phyloP scores from a whole-genome alignment of 2,113 vertebrate species.

The Notechis scutatus region DNA sequence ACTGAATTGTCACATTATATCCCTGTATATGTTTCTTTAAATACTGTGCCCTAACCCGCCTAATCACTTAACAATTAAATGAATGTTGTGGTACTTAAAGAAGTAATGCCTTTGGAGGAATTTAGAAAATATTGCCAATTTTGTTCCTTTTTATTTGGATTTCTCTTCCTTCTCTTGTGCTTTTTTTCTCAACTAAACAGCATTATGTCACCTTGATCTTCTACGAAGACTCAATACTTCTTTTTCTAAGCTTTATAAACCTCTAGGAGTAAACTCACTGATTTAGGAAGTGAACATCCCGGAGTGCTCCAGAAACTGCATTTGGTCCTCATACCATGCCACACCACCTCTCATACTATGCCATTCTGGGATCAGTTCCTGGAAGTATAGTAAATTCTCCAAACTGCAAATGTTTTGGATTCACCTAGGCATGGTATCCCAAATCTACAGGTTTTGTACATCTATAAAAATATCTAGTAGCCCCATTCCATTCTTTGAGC shows the following conservation, averaged over 20 bases:
- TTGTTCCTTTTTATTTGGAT: neutral
- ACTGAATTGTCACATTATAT: neutral
- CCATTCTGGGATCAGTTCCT: neutral
- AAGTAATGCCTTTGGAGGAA: neutral
- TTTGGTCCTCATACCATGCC: neutral
- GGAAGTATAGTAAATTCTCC: neutral
- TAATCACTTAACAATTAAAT: slow-evolving; percentile 27
- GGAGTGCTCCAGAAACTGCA: neutral
- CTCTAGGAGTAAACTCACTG: neutral
- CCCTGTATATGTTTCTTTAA: neutral
- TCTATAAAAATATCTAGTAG: neutral
- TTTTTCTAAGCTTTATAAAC: neutral
- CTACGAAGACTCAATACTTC: neutral
- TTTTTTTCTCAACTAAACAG: neutral
- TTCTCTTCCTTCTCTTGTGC: neutral
- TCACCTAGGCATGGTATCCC: neutral
- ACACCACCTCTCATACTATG: neutral
- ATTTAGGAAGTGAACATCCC: neutral
- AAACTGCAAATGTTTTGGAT: neutral
- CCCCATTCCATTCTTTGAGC: neutral
- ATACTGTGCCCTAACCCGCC: slow-evolving; percentile 22
- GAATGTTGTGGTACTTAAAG: neutral
- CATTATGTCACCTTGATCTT: neutral
- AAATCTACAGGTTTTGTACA: neutral
- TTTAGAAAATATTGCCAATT: neutral